Evolutionary conservation across 1,140 invertebrate genomes (phyloP).

Genomic region (Drosophila murphyi): DNA sequence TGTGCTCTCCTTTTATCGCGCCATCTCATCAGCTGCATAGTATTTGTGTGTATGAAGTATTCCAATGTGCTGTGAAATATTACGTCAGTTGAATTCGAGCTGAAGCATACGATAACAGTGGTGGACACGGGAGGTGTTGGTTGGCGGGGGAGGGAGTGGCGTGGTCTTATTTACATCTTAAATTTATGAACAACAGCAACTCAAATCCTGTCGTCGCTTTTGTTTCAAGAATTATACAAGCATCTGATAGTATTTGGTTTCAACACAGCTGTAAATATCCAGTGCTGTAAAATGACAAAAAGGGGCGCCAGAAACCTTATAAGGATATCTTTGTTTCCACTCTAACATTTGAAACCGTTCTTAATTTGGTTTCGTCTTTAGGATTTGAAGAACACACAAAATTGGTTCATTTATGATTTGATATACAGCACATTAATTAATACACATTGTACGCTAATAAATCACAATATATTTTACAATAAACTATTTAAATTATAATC

Average conservation of each 20-base stretch:
- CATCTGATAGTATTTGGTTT: not conserved
- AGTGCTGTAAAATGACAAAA: not conserved
- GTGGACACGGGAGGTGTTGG: not conserved
- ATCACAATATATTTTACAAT: too few species aligned
- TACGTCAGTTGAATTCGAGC: slow-evolving; percentile 41
- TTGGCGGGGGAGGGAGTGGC: not conserved
- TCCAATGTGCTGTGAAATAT: slow-evolving; percentile 48
- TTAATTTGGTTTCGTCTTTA: too few species aligned
- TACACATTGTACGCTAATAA: too few species aligned
- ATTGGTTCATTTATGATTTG: too few species aligned
- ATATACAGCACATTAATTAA: too few species aligned
- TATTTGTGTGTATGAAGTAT: slow-evolving; percentile 21
- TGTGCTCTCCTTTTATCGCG: slow-evolving; percentile 12
- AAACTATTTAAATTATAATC: too few species aligned
- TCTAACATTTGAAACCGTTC: too few species aligned
- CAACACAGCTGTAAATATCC: not conserved
- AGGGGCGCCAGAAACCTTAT: not conserved
- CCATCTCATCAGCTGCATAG: not conserved
- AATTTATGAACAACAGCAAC: slow-evolving; percentile 36
- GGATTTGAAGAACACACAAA: too few species aligned
- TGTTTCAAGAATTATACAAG: slow-evolving; percentile 14
- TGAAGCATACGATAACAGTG: not conserved
- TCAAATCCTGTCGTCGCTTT: slow-evolving; percentile 6
- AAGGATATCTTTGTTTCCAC: too few species aligned
- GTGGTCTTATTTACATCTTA: slow-evolving; percentile 18